phyloP scores from a whole-genome alignment of 2,797 vertebrate species.

The Enteromius radiatus region DNA sequence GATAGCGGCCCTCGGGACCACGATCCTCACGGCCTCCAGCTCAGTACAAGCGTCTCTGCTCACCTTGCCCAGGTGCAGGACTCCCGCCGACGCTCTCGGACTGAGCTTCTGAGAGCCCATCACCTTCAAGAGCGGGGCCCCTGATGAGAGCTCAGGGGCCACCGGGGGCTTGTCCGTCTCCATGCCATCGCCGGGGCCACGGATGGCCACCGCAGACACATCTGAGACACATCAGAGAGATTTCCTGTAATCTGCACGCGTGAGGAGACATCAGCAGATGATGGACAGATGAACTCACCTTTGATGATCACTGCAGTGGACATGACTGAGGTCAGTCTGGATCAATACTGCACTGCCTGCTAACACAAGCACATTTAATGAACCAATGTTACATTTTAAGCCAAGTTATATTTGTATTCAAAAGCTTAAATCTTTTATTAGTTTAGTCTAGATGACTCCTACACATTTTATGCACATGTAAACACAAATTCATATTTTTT shows the following conservation, averaged over 20 bases:
- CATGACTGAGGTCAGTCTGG: constrained; percentile 64
- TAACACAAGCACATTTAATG: background rate
- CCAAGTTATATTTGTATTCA: too few species aligned
- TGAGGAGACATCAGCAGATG: background rate
- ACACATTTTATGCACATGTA: too few species aligned
- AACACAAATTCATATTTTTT: too few species aligned
- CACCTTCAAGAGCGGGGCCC: constrained; percentile 66
- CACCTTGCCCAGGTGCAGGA: constrained; percentile 91
- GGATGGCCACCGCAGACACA: constrained; percentile 77
- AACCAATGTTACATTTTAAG: background rate
- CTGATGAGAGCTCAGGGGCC: constrained; percentile 73
- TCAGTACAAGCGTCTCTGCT: constrained; percentile 85
- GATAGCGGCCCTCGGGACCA: constrained; percentile 91
- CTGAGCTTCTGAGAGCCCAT: constrained; percentile 66
- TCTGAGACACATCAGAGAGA: constrained; percentile 49
- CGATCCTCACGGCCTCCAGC: constrained; percentile 91
- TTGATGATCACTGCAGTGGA: constrained; percentile 66
- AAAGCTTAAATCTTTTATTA: too few species aligned
- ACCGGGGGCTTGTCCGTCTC: constrained; percentile 84
- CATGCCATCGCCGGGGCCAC: constrained; percentile 97
- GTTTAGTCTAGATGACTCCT: too few species aligned
- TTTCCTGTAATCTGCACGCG: background rate
- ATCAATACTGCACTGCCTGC: background rate
- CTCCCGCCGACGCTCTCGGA: constrained; percentile 73
- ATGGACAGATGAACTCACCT: constrained; percentile 62